Percentiles rank a stretch among this genome's conserved stretches.
phyloP scores from a whole-genome alignment of 2,888 invertebrate species.

The Brenthis daphne region DNA sequence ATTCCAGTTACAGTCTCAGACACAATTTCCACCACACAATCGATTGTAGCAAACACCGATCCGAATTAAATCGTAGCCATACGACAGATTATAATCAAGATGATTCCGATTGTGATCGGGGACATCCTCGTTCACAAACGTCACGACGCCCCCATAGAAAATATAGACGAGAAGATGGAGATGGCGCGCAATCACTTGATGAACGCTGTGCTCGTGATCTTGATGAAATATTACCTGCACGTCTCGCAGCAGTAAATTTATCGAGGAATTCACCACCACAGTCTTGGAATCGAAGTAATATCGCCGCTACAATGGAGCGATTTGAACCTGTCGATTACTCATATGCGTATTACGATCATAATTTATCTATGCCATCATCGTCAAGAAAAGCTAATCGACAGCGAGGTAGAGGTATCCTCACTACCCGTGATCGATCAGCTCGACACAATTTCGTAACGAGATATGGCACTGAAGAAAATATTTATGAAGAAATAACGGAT shows the following conservation, averaged over 20 bases:
- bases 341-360: conserved; percentile 91
- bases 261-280: conserved; percentile 73
- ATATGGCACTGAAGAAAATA: conserved; percentile 92
- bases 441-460: conserved; percentile 89
- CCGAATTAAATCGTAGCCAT: conserved; percentile 70
- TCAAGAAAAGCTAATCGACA: conserved; percentile 74
- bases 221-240: conserved; percentile 77
- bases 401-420: conserved; percentile 67
- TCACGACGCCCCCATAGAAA: conserved; percentile 66
- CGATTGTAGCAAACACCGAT: conserved; percentile 69
- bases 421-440: conserved; percentile 67
- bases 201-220: conserved; percentile 76
- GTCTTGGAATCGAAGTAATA: conserved; percentile 84
- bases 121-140: conserved; percentile 68
- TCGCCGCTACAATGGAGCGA: conserved; percentile 85
- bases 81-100: conserved; percentile 75
- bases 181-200: conserved; percentile 74
- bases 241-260: conserved; percentile 75
- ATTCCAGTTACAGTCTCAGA: conserved; percentile 70
- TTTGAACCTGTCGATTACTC: conserved; percentile 89
- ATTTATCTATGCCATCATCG: conserved; percentile 84
- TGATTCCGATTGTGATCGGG: conserved; percentile 67
- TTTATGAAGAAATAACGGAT: conserved; percentile 90
- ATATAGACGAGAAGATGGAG: conserved; percentile 70
- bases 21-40: conserved; percentile 70